These are phyloP conservation scores for Cirrhinus mrigala DNA, from an alignment of 2,797 vertebrate species.

Conservation along the genomic window DNA sequence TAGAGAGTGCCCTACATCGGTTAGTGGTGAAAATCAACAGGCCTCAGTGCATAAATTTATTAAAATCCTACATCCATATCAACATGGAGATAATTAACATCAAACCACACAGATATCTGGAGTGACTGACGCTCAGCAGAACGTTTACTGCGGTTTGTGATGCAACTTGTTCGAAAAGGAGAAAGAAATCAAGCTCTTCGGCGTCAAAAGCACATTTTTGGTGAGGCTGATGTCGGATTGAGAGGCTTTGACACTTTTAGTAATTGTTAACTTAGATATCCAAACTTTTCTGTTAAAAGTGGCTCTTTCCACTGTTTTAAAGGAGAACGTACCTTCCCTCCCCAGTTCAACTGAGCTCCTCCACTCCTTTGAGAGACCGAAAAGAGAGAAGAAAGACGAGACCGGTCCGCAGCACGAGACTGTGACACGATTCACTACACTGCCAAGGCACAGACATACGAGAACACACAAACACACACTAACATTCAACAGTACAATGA, in stretches of 20 bases:
- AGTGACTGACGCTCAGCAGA: conserved; percentile 1
- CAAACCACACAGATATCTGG: conserved; percentile 30
- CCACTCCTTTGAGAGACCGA: background rate
- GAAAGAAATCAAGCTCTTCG: background rate
- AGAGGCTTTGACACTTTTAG: background rate
- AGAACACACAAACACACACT: conserved; percentile 71
- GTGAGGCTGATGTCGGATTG: background rate
- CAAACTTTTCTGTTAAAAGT: background rate
- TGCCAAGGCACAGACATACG: conserved; percentile 72
- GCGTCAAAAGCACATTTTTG: background rate
- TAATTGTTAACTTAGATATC: background rate
- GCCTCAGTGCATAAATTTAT: conserved; percentile 76
- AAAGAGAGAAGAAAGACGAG: conserved; percentile 37
- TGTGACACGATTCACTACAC: conserved; percentile 70
- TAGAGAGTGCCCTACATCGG: conserved; percentile 49
- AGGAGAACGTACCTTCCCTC: conserved; percentile 18
- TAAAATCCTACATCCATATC: conserved; percentile 32
- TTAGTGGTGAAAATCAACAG: conserved; percentile 59
- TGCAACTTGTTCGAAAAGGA: background rate
- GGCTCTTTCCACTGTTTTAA: background rate
- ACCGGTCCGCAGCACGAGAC: conserved; percentile 58
- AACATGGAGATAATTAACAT: conserved; percentile 28
- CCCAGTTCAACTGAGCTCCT: background rate
- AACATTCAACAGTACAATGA: conserved; percentile 73
- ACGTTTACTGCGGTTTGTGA: background rate